These are phyloP conservation scores for Lottia gigantea DNA, from an alignment of 2,888 invertebrate species.

Conservation along the genomic window DNA sequence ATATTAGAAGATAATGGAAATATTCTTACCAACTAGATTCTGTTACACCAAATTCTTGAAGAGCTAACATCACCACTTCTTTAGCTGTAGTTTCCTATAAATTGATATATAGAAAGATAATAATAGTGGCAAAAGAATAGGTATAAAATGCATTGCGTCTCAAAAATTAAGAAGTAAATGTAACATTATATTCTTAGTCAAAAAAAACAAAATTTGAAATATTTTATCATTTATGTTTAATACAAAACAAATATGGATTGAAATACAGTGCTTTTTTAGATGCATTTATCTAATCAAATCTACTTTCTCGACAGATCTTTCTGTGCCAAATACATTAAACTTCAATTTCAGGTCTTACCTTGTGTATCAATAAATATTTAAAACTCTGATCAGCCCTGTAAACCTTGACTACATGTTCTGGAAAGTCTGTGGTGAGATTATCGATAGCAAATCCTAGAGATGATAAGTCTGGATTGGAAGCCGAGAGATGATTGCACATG, in stretches of 20 bases:
- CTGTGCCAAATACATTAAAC: no score
- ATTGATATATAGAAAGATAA: no score
- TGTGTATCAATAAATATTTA: conserved; percentile 95
- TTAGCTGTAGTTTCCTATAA: conserved; percentile 75
- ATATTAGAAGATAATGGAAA: background rate
- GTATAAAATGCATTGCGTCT: no score
- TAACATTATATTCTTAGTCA: no score
- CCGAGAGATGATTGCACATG: conserved; percentile 56
- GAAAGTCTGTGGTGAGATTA: conserved; percentile 68
- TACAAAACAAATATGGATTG: no score
- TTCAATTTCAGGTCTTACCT: conserved; percentile 71
- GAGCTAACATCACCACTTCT: conserved; percentile 93
- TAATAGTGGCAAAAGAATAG: no score
- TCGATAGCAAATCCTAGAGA: conserved; percentile 40
- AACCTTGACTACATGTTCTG: conserved; percentile 96
- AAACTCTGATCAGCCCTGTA: conserved; percentile 93
- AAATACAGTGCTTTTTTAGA: no score
- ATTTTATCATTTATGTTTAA: no score
- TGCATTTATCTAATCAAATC: no score
- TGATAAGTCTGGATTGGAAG: conserved; percentile 65
- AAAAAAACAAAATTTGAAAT: no score
- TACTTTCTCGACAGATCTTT: no score
- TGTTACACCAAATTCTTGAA: conserved; percentile 95
- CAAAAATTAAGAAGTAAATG: no score
- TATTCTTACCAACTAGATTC: conserved; percentile 80